Conservation (phyloP, 2,113 vertebrate genomes). For the Aptenodytes patagonicus region DNA sequence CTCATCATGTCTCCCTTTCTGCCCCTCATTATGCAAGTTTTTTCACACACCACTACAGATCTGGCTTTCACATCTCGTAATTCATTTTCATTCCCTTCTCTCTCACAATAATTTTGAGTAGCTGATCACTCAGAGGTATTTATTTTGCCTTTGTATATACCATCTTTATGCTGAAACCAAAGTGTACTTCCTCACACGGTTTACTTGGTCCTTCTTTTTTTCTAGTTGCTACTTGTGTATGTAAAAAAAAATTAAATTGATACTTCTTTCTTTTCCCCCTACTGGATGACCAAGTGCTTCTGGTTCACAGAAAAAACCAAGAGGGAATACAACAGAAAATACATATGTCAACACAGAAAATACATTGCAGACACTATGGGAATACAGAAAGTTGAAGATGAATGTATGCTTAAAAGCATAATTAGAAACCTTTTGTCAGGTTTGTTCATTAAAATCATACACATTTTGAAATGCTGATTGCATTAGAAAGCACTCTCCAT, state of each 20-base stretch:
- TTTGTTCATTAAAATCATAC: neutral
- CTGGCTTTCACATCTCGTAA: neutral
- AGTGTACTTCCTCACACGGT: neutral
- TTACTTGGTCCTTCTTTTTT: neutral
- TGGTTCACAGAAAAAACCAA: neutral
- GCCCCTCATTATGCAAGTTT: neutral
- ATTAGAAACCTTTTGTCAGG: slow-evolving; percentile 8
- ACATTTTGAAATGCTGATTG: slow-evolving; percentile 34
- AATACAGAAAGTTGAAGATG: neutral
- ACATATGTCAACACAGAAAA: neutral
- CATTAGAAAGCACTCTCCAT: slow-evolving; percentile 8
- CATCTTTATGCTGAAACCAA: neutral
- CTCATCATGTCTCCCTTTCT: neutral
- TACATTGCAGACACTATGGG: neutral
- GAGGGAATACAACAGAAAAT: neutral
- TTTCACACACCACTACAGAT: neutral
- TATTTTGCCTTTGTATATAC: neutral
- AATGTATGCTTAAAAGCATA: neutral
- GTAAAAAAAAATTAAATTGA: neutral
- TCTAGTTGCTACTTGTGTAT: neutral
- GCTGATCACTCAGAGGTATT: neutral
- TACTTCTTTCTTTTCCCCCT: neutral
- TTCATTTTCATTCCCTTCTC: neutral
- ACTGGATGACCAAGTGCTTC: neutral
- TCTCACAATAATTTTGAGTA: neutral